Evolutionary conservation across 2,888 invertebrate genomes (phyloP).

Genomic region (Trachelus stipa): DNA sequence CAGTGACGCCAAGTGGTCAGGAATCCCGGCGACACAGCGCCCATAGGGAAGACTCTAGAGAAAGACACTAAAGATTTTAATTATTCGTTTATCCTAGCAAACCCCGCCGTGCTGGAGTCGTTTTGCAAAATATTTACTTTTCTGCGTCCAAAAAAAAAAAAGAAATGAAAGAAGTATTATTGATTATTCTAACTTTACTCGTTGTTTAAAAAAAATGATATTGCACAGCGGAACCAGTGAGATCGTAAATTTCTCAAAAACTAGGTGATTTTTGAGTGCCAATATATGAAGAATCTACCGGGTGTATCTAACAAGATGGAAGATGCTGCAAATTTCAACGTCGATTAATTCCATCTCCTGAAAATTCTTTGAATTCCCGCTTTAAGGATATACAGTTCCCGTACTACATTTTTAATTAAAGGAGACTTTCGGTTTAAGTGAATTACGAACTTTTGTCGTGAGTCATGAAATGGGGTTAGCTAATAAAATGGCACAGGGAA

Average conservation of each 20-base stretch:
- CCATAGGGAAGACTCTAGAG: conserved; percentile 77
- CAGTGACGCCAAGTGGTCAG: conserved; percentile 70
- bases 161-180: not conserved
- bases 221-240: not conserved
- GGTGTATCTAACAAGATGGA: conserved; percentile 3
- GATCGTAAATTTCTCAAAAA: conserved; percentile 20
- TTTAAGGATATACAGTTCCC: not conserved
- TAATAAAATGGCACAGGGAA: not conserved
- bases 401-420: not conserved
- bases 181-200: not conserved
- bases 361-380: not conserved
- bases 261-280: conserved; percentile 36
- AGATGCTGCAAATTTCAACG: not conserved
- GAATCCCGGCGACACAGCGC: conserved; percentile 74
- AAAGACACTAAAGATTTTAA: conserved; percentile 66
- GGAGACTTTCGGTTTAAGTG: not conserved
- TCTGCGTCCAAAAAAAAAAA: not conserved
- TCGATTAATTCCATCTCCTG: not conserved
- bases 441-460: not conserved
- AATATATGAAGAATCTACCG: conserved; percentile 18
- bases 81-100: not conserved
- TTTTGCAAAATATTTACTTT: not conserved
- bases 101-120: not conserved
- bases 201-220: not conserved
- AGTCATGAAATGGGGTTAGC: not conserved